phyloP scores from a whole-genome alignment of 64 coral and sea anemone species.

The Anthopleura sola region DNA sequence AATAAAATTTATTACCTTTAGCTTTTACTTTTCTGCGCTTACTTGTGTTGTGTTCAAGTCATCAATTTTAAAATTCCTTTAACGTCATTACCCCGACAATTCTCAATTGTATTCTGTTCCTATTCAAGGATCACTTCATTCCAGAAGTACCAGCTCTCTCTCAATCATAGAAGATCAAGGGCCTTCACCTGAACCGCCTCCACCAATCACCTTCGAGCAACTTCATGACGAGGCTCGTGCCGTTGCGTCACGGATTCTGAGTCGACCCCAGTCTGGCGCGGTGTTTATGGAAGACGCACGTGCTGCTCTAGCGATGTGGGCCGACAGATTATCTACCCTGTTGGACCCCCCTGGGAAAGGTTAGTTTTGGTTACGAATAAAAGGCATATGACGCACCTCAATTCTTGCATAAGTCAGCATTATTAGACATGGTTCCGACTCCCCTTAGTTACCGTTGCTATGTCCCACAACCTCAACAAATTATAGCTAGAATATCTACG shows the following conservation, averaged over 20 bases:
- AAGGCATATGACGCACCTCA: too few relatives aligned
- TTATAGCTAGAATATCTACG: too few relatives aligned
- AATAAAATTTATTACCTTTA: too few relatives aligned
- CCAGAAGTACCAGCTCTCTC: conserved; percentile 14
- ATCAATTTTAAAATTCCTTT: too few relatives aligned
- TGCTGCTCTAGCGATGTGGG: conserved; percentile 78
- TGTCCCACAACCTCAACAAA: too few relatives aligned
- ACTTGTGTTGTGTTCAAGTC: too few relatives aligned
- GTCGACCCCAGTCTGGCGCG: conserved; percentile 70
- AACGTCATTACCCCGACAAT: too few relatives aligned
- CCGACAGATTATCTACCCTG: conserved; percentile 67
- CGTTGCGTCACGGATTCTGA: conserved; percentile 63
- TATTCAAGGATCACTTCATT: background rate
- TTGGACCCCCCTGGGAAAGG: conserved; percentile 64
- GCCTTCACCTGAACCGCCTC: conserved; percentile 16
- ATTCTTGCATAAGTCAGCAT: too few relatives aligned
- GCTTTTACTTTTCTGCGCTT: too few relatives aligned
- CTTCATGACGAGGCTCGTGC: conserved; percentile 58
- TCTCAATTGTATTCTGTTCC: background rate
- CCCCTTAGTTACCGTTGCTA: too few relatives aligned
- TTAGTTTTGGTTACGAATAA: background rate
- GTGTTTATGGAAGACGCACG: conserved; percentile 66
- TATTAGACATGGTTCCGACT: too few relatives aligned
- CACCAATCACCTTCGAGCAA: conserved; percentile 72
- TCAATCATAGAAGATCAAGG: background rate